phyloP scores from a whole-genome alignment of 2,888 invertebrate species.

The Limulus polyphemus region DNA sequence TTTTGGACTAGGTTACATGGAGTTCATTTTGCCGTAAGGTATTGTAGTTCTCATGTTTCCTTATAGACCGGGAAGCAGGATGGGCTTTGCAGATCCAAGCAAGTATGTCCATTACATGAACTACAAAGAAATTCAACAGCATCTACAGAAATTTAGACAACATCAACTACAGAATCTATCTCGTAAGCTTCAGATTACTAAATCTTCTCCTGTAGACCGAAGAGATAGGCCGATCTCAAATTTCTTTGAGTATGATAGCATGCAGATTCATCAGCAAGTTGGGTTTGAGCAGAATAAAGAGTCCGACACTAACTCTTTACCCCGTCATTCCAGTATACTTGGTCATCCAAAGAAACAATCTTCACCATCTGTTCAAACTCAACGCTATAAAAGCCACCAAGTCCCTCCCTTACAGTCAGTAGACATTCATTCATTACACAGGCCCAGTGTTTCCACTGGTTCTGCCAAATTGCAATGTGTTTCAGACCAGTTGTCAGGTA shows the following conservation, averaged over 20 bases:
- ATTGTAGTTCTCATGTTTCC: too few relatives aligned
- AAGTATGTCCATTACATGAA: constrained; percentile 62
- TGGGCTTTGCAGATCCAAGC: constrained; percentile 44
- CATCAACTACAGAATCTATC: constrained; percentile 8
- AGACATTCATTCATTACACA: too few relatives aligned
- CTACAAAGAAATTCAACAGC: constrained; percentile 71
- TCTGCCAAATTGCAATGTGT: too few relatives aligned
- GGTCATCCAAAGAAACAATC: too few relatives aligned
- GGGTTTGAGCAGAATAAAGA: constrained; percentile 5
- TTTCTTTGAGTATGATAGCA: constrained; percentile 63
- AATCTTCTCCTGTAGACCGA: constrained; percentile 1
- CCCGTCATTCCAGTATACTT: background rate
- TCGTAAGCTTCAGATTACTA: background rate
- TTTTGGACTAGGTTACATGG: too few relatives aligned
- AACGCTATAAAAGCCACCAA: too few relatives aligned
- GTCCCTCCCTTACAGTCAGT: too few relatives aligned
- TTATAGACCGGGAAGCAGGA: constrained; percentile 42
- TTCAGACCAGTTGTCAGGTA: too few relatives aligned
- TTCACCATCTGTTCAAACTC: too few relatives aligned
- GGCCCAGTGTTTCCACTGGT: too few relatives aligned
- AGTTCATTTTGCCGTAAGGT: too few relatives aligned
- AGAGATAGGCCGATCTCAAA: constrained; percentile 57
- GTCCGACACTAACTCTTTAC: constrained; percentile 10
- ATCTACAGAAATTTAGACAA: constrained; percentile 32
- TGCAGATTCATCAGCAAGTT: constrained; percentile 7